phyloP scores from a whole-genome alignment of 1,140 invertebrate genomes.

The Drosophila murphyi region DNA sequence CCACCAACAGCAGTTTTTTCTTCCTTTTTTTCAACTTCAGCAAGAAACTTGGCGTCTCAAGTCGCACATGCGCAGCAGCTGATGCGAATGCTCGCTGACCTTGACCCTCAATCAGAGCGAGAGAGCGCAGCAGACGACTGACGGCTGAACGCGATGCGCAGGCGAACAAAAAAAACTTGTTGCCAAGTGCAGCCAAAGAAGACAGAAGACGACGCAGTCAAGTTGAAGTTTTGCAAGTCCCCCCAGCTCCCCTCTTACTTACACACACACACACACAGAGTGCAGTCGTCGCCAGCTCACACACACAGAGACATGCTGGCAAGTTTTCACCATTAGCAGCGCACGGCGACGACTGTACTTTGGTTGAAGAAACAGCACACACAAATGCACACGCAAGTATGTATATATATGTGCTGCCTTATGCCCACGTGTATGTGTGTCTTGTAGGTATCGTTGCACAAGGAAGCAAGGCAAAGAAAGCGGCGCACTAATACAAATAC shows the following conservation, averaged over 20 bases:
- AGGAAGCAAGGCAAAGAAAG: constrained; percentile 66
- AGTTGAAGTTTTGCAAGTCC: constrained; percentile 58
- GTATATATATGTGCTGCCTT: neutral
- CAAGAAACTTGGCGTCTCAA: constrained; percentile 21
- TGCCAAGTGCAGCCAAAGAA: constrained; percentile 69
- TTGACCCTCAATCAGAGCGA: constrained; percentile 75
- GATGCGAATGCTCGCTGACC: constrained; percentile 72
- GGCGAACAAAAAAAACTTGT: constrained; percentile 52
- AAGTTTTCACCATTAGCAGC: constrained; percentile 73
- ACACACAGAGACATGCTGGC: constrained; percentile 36
- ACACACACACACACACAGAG: constrained; percentile 14
- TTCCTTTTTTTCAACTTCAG: constrained; percentile 14
- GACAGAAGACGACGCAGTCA: constrained; percentile 38
- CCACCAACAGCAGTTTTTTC: constrained; percentile 25
- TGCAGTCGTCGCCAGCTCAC: neutral
- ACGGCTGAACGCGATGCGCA: constrained; percentile 32
- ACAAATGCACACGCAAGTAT: constrained; percentile 22
- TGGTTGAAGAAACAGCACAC: constrained; percentile 39
- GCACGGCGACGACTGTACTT: constrained; percentile 68
- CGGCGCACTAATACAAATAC: constrained; percentile 24
- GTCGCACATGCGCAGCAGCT: constrained; percentile 77
- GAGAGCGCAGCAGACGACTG: constrained; percentile 20
- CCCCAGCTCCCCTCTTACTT: constrained; percentile 4
- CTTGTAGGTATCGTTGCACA: constrained; percentile 50
- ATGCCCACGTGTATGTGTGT: constrained; percentile 34